Evolutionary conservation across 2,888 invertebrate species (phyloP).

Genomic region (Napeogenes sylphis): DNA sequence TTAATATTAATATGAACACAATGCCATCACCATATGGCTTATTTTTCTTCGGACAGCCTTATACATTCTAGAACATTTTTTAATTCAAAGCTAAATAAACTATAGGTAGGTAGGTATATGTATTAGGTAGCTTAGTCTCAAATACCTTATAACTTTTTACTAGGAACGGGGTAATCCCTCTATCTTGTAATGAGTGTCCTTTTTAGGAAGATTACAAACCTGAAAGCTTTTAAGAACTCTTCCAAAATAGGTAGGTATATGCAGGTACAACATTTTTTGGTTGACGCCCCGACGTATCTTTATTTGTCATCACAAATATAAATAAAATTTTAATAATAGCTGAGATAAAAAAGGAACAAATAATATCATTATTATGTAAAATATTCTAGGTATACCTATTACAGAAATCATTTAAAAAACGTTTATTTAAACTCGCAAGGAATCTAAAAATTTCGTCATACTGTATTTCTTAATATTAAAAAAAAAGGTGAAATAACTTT

Average conservation of each 20-base stretch:
- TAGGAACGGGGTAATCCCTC: too few relatives aligned
- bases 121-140: neutral
- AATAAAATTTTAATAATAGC: too few relatives aligned
- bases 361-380: too few relatives aligned
- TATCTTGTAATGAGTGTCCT: neutral
- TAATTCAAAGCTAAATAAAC: neutral
- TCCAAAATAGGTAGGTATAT: too few relatives aligned
- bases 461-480: neutral
- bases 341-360: too few relatives aligned
- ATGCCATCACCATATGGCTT: constrained; percentile 17
- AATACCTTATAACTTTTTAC: neutral
- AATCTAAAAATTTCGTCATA: neutral
- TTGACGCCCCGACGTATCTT: too few relatives aligned
- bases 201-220: neutral
- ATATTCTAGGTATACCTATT: neutral
- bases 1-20: constrained; percentile 23
- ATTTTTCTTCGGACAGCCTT: constrained; percentile 18
- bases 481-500: too few relatives aligned
- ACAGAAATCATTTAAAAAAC: neutral
- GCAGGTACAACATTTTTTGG: too few relatives aligned
- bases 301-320: too few relatives aligned
- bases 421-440: neutral
- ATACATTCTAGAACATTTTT: neutral
- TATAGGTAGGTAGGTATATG: neutral
- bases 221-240: too few relatives aligned